phyloP scores from a whole-genome alignment of 2,888 invertebrate genomes.

The Dermolepida albohirtum region DNA sequence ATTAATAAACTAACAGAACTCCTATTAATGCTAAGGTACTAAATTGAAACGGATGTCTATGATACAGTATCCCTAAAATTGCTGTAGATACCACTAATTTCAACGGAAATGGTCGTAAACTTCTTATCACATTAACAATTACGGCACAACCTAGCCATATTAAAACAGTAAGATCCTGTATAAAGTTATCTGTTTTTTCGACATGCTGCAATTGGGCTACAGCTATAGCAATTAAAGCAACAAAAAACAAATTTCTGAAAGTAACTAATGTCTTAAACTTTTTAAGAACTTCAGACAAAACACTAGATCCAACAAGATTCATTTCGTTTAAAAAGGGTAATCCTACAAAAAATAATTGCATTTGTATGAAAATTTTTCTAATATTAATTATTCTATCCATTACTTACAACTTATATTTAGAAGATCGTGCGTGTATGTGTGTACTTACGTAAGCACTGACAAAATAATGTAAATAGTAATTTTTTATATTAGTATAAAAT shows the following conservation, averaged over 20 bases:
- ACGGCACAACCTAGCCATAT: constrained; percentile 17
- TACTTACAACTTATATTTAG: too few species aligned
- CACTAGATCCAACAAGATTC: not conserved
- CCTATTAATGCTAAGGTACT: constrained; percentile 20
- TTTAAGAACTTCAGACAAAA: not conserved
- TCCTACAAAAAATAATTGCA: too few species aligned
- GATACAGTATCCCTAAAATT: constrained; percentile 9
- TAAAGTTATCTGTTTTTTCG: constrained; percentile 15
- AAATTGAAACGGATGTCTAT: constrained; percentile 14
- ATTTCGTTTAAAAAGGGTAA: too few species aligned
- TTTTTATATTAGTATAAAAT: too few species aligned
- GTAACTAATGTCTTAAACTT: constrained; percentile 4
- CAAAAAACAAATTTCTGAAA: constrained; percentile 21
- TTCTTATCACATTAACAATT: constrained; percentile 11
- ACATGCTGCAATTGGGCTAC: constrained; percentile 1
- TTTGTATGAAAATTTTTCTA: too few species aligned
- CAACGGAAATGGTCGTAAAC: constrained; percentile 8
- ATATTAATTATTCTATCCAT: too few species aligned
- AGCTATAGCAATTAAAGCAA: not conserved
- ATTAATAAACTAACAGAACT: constrained; percentile 20
- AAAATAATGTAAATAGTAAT: too few species aligned
- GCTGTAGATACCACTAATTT: not conserved
- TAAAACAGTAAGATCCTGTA: constrained; percentile 18
- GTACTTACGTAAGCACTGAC: too few species aligned
- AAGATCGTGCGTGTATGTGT: too few species aligned